Conservation (phyloP, 2,113 vertebrate genomes). For the Mystacornis crossleyi region DNA sequence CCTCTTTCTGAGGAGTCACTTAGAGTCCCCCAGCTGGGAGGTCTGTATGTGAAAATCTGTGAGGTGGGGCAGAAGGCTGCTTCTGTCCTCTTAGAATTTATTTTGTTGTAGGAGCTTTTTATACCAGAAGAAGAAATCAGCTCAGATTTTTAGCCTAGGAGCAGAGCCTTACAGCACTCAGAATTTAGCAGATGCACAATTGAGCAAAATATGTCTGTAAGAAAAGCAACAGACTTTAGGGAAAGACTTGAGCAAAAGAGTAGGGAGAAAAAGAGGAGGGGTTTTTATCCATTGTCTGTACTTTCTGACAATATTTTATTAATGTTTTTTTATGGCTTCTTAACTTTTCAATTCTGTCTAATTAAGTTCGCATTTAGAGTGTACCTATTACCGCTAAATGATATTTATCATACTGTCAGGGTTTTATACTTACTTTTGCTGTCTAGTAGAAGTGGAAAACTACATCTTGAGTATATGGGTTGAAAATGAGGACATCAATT, state of each 20-base stretch:
- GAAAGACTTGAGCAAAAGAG: background rate
- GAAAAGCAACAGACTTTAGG: background rate
- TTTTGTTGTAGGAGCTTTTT: background rate
- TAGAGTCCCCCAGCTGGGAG: background rate
- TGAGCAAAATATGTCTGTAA: background rate
- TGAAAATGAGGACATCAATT: conserved; percentile 22
- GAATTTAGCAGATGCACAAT: background rate
- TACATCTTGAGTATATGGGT: background rate
- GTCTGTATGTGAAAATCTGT: background rate
- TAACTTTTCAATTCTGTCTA: conserved; percentile 24
- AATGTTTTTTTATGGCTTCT: background rate
- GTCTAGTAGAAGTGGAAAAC: background rate
- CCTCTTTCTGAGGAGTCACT: background rate
- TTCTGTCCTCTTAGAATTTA: background rate
- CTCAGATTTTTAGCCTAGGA: background rate
- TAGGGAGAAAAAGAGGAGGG: background rate
- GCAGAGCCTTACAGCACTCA: background rate
- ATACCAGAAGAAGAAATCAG: background rate
- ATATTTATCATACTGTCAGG: conserved; percentile 8
- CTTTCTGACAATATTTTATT: conserved; percentile 22
- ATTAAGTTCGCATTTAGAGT: conserved; percentile 20
- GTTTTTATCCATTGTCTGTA: background rate
- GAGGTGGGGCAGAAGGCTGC: background rate
- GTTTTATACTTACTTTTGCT: background rate
- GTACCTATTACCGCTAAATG: background rate